These are phyloP conservation scores for Corvus cornix DNA, from an alignment of 2,113 vertebrate species.

Conservation along the genomic window DNA sequence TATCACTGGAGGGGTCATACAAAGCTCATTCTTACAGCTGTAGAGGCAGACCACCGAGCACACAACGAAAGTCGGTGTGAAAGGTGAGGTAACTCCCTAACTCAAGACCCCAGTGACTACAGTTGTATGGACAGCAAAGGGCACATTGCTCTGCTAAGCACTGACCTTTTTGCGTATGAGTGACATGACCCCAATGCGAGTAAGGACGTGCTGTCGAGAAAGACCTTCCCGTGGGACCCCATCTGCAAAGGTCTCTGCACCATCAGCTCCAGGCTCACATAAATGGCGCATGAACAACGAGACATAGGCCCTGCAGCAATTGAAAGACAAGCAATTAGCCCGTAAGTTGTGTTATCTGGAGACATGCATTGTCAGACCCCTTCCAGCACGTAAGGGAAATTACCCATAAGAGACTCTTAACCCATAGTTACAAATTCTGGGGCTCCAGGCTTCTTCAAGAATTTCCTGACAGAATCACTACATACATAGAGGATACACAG, in stretches of 20 bases:
- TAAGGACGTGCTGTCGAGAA: conserved; percentile 95
- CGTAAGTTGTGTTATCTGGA: neutral
- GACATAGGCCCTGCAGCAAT: conserved; percentile 86
- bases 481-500: neutral
- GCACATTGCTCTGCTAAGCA: neutral
- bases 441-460: neutral
- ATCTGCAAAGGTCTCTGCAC: conserved; percentile 96
- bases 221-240: conserved; percentile 95
- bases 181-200: conserved; percentile 98
- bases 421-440: neutral
- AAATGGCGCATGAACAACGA: conserved; percentile 98
- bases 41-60: neutral
- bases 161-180: conserved; percentile 96
- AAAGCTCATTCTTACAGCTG: neutral
- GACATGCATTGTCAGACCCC: neutral
- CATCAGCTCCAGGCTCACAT: conserved; percentile 95
- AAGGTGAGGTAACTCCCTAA: neutral
- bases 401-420: neutral
- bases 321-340: neutral
- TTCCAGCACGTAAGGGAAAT: neutral
- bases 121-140: neutral
- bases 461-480: neutral
- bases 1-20: neutral
- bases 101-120: neutral
- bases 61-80: neutral